Base-by-base conservation (phyloP, 1,140 invertebrate species). In the Mya arenaria region DNA sequence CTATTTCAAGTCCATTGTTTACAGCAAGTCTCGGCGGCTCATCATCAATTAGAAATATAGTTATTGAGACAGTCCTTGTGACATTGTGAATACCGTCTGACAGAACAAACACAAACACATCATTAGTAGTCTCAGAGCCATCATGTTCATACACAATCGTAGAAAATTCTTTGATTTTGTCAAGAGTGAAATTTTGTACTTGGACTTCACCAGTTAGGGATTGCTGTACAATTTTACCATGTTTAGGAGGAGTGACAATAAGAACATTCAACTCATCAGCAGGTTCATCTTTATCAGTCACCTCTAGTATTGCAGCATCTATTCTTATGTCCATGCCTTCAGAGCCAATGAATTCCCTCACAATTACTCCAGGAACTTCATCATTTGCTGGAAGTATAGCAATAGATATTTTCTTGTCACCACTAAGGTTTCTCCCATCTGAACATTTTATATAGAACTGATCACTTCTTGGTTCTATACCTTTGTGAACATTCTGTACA, bases 91-190 rank as follows among this genome's bases (percentile, higher is more conserved):
- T 86, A 0, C 93, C 93, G 71, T 93, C 93, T 0, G 90, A 90
- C 1, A 93, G 84, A 28, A 90, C 83, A 60, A 93, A 87, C 68
- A 90, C 89, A 82, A 93, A 92, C 5, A 82, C 68, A 77, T 93
- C 93, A 25, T 86, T 48, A 0, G 81, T 89, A 8, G 93, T 92
- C 82, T 93, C 93, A 8, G 90, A 90, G 80, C 93, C 89, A 84
- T 93, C 92, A 82, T 93, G 93, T 52, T 90, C 88, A 84, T 93
- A 93, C 23, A 91, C 89, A 52, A 93, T 92, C 30, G 90, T 92
- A 13, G 92, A 92, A 8, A 86, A 89, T 19, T 84, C 72, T 23
- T 71, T 79, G 25, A 93, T 92, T 58, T 93, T 89, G 25, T 88
- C 89, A 39, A 92, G 82, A 8, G 90, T 92, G 84, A 93, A 93